Evolutionary conservation across 2,797 vertebrate genomes (phyloP), one percentile per base, ranked within the genome.

Genomic region (Poecilia velifera): DNA sequence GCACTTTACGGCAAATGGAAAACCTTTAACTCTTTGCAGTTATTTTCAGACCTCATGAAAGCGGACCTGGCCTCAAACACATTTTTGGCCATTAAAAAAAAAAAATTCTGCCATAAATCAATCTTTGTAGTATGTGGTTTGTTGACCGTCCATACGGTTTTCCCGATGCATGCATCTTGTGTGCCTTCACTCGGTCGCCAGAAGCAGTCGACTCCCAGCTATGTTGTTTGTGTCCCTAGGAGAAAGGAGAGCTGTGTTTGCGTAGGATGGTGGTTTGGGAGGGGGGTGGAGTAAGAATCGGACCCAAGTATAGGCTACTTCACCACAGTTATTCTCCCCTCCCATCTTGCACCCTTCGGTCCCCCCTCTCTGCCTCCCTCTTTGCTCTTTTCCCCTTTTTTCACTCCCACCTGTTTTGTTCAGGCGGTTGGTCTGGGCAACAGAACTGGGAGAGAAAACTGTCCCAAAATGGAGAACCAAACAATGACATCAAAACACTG

Each of bases 191-290:
- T 74, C 78, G 25, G 73, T 72, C 74, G 82, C 88, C 41, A n/a
- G 80, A 84, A 76, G 88, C 70, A 80, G 84, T 87, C 84, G 78
- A 73, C 82, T 86, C 88, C 84, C 84, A 84, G 86, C 83, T 80
- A 90, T 93, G 94, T 92, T 91, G 90, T 94, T 90, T 94, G 81
- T 92, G 90, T 94, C 92, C 81, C 82, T 87, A 90, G 93, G 95
- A 96, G 95, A 91, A 90, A 96, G 95, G 88, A 96, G 95, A 95
- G 95, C 89, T 93, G 89, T 94, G 95, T 96, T 96, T 97, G 95
- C 96, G 85, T 93, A 96, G 89, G 89, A 89, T 88, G 94, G 94
- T 55, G 88, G 92, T 93, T 88, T 77, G 90, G 90, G 92, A 89
- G 95, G 96, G 71, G 95, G 95, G 91, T 84, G 90, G 92, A 92